Evolutionary conservation across 2,888 invertebrate genomes (phyloP).

Genomic region (Dasysyrphus albostriatus): DNA sequence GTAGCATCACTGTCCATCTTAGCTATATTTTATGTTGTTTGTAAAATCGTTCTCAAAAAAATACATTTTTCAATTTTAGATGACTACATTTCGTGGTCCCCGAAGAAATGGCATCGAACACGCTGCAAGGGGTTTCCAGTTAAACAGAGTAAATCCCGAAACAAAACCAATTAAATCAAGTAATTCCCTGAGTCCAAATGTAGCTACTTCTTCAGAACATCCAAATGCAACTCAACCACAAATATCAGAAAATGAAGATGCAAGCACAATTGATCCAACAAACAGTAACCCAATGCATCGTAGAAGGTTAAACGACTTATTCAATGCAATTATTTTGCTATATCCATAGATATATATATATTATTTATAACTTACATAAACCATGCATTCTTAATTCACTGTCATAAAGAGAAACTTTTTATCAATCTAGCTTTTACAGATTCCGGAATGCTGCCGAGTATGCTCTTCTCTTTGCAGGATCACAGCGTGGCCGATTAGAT

Average conservation of each 20-base stretch:
- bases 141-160: conserved; percentile 78
- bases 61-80: conserved; percentile 19
- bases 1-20: not conserved
- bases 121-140: conserved; percentile 76
- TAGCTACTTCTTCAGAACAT: conserved; percentile 48
- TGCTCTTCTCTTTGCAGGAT: conserved; percentile 87
- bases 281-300: conserved; percentile 62
- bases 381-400: not conserved
- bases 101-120: conserved; percentile 78
- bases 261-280: conserved; percentile 44
- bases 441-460: conserved; percentile 84
- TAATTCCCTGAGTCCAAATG: conserved; percentile 54
- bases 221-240: conserved; percentile 47
- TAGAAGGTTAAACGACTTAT: conserved; percentile 61
- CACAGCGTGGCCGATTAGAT: conserved; percentile 86
- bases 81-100: conserved; percentile 62
- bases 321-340: not conserved
- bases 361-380: not conserved
- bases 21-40: not conserved
- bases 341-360: not conserved
- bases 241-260: conserved; percentile 64
- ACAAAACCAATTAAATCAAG: conserved; percentile 55
- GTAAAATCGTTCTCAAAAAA: no score
- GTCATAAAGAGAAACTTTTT: not conserved
- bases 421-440: conserved; percentile 76